These are phyloP conservation scores for Panthera uncia DNA, from an alignment of 2,113 vertebrate species.

Conservation along the genomic window DNA sequence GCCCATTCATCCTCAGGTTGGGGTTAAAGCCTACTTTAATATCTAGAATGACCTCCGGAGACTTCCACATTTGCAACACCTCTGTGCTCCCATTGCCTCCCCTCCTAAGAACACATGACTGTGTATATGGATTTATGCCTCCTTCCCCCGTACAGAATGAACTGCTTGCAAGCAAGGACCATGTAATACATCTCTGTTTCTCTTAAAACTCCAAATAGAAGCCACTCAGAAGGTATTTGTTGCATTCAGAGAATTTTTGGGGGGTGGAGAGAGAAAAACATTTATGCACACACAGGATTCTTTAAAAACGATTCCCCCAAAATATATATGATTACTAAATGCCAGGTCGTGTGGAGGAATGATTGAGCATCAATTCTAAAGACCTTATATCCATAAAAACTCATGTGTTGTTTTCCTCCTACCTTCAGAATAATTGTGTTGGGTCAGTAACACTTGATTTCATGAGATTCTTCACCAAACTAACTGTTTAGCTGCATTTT, in stretches of 20 bases:
- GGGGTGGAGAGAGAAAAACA: neutral
- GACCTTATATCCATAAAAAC: neutral
- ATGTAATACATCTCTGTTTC: neutral
- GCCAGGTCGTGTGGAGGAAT: too few species aligned
- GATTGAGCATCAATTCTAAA: too few species aligned
- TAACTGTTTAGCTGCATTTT: neutral
- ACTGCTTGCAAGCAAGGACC: neutral
- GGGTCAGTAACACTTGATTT: neutral
- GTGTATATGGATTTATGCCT: neutral
- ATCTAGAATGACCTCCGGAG: neutral
- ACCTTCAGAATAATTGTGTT: neutral
- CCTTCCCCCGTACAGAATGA: neutral
- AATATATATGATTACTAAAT: too few species aligned
- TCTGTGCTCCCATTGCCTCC: neutral
- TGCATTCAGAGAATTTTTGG: neutral
- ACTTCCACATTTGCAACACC: neutral
- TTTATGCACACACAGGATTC: neutral
- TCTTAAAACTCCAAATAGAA: neutral
- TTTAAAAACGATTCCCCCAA: too few species aligned
- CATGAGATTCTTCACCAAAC: neutral
- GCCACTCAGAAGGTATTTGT: neutral
- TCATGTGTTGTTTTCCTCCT: neutral
- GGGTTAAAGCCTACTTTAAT: neutral
- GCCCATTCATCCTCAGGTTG: neutral
- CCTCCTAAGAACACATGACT: neutral